Evolutionary conservation across 2,888 invertebrate genomes (phyloP).

Genomic region (Liodrosophila aerea): DNA sequence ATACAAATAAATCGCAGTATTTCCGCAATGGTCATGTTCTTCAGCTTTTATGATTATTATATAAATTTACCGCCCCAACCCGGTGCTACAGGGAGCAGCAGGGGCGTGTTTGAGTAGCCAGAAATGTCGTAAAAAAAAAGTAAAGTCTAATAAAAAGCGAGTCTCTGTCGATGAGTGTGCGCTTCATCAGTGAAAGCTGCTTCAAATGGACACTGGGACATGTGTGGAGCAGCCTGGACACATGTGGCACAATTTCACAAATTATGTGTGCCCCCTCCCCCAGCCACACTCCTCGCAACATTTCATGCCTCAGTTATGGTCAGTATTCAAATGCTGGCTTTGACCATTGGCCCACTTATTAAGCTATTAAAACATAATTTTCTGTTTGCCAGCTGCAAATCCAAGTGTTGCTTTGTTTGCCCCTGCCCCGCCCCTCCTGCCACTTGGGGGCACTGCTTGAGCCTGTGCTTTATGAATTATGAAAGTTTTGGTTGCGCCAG

Average conservation of each 20-base stretch:
- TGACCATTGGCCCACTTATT: constrained; percentile 56
- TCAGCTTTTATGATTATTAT: constrained; percentile 71
- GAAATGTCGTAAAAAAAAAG: constrained; percentile 56
- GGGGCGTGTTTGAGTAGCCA: not conserved
- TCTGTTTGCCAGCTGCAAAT: constrained; percentile 44
- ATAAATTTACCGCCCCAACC: constrained; percentile 52
- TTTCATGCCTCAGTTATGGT: constrained; percentile 11
- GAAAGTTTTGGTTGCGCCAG: constrained; percentile 52
- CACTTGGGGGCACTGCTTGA: constrained; percentile 2
- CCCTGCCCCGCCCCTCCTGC: not conserved
- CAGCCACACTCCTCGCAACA: not conserved
- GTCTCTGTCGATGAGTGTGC: constrained; percentile 44
- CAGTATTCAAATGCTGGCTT: constrained; percentile 61
- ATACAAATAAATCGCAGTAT: constrained; percentile 71
- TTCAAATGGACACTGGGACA: constrained; percentile 24
- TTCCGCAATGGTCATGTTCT: constrained; percentile 68
- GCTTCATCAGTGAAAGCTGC: constrained; percentile 38
- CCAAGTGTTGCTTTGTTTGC: constrained; percentile 48
- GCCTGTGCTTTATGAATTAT: constrained; percentile 66
- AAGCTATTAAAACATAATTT: constrained; percentile 68
- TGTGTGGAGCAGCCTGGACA: constrained; percentile 18
- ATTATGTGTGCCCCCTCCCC: not conserved
- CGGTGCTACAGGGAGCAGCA: not conserved
- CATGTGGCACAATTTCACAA: constrained; percentile 17
- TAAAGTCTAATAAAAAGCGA: constrained; percentile 61